phyloP scores from a whole-genome alignment of 2,113 vertebrate genomes.

The Notothenia rossii region DNA sequence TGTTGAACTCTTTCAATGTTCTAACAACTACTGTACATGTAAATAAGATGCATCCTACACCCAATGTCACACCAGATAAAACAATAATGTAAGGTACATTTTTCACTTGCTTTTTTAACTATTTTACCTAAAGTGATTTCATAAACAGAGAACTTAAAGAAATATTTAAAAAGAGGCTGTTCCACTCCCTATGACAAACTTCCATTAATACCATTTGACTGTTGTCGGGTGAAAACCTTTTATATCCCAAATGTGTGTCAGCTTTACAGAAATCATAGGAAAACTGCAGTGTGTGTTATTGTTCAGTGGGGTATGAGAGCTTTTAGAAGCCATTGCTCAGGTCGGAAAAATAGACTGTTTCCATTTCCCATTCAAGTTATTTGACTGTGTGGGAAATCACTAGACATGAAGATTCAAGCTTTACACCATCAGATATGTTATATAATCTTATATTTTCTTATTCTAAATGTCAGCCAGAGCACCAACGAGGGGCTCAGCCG shows the following conservation, averaged over 20 bases:
- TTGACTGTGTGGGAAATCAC: slow-evolving; percentile 10
- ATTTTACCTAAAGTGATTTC: not conserved
- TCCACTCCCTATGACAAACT: not conserved
- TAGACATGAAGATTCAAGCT: not conserved
- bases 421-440: not conserved
- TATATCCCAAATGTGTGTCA: slow-evolving; percentile 44
- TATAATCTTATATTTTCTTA: slow-evolving; percentile 24
- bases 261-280: slow-evolving; percentile 20
- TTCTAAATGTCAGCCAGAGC: slow-evolving; percentile 4
- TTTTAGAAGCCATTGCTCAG: slow-evolving; percentile 21
- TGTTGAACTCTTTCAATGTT: not conserved
- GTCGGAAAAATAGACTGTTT: not conserved
- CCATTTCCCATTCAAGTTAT: not conserved
- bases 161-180: not conserved
- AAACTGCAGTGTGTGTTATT: slow-evolving; percentile 19
- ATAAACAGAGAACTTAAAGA: not conserved
- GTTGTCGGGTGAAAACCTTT: slow-evolving; percentile 31
- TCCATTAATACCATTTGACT: not conserved
- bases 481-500: not conserved
- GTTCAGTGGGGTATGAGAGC: slow-evolving; percentile 24
- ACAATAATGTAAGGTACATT: not conserved
- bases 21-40: not conserved
- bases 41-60: not conserved
- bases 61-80: not conserved
- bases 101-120: too few species aligned